Base-by-base conservation (phyloP, 1,140 invertebrate genomes). In the Scylla paramamosain region DNA sequence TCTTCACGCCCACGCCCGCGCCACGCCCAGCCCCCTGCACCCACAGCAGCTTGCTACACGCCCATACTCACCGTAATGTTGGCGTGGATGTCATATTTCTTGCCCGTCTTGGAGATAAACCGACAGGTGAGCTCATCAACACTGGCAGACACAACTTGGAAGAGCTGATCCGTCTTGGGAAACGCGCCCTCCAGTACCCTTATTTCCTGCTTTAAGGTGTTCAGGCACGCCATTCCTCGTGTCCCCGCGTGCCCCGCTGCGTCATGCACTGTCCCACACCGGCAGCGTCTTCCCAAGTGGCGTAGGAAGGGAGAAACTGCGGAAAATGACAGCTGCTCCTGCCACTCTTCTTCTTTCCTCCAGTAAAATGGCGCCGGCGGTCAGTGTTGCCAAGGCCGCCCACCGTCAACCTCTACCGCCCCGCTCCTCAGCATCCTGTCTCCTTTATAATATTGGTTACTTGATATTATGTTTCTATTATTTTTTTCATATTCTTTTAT, bases 81-180 rank as follows among this genome's bases (percentile, higher is more conserved):
- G 94, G 99, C 99, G 97, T 99, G 99, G 97, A 99, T 99, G 97
- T 99, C 98, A 97, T 99, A 99, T 97, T 98, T 98, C 97, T 99
- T 99, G 96, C 99, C 99, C 97, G 98, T 98, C 97, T 98, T 98
- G 97, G 98, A 98, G 97, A 99, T 98, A 97, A 99, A 99, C 97
- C 98, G 98, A 98, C 99, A 99, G 96, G 98, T 98, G 96, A 99
- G 97, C 97, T 99, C 99, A 97, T 99, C 99, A 96, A 99, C 99
- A 98, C 99, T 99, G 96, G 99, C 99, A 97, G 98, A 98, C 97
- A 99, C 98, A 97, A 99, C 98, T 98, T 99, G 99, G 98, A 99
- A 99, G 97, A 99, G 98, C 97, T 99, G 98, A 98, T 99, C 99
- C 97, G 98, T 98, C 98, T 99, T 99, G 92, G 99, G 98, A 97